Base-by-base conservation (phyloP, 2,888 invertebrate genomes). In the Eilema depressum region DNA sequence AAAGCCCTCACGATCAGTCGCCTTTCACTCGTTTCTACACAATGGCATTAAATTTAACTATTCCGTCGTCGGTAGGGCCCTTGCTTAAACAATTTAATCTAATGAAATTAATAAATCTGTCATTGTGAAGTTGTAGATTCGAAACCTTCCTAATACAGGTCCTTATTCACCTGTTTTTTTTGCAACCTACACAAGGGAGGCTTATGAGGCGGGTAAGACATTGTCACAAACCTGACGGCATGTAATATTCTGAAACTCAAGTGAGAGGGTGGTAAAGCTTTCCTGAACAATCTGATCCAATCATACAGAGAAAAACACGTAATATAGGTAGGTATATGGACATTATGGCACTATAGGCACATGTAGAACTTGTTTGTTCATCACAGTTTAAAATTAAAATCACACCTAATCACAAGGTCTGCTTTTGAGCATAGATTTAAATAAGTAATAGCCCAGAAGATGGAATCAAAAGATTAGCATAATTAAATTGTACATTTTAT, bases 401-500 rank as follows among this genome's bases (percentile, higher is more conserved):
- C 20, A 63, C 26, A 41, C 41, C 25, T 26, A 14, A 25, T 17
- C 10, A 37, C 11, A 28, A 20, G 5, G 8, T n/a, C 53, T 47
- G 47, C 28, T 25, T 23, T 26, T 26, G 3, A 30, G 26, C 47
- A 23, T 30, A 5, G 26, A 28, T 30, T 7, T n/a, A 14, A 63
- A 57, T 68, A 56, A 62, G 57, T 37, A 63, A 64, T 20, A 68
- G 7, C 12, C 7, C 20, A 26, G 14, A 5, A 41, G 57, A 41
- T 41, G 63, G 26, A 63, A 64, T 74, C 68, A 63, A 33, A 37
- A 30, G 66, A 74, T 82, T 73, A 70, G 62, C 82, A 72, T 80
- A 75, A 79, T 63, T 67, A 70, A 66, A 69, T 73, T 68, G 71
- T 68, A 69, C 63, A 4, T 14, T 65, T 80, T 73, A 77, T 73